Conservation (phyloP, 2,113 vertebrate genomes). For the Phalacrocorax pelagicus region DNA sequence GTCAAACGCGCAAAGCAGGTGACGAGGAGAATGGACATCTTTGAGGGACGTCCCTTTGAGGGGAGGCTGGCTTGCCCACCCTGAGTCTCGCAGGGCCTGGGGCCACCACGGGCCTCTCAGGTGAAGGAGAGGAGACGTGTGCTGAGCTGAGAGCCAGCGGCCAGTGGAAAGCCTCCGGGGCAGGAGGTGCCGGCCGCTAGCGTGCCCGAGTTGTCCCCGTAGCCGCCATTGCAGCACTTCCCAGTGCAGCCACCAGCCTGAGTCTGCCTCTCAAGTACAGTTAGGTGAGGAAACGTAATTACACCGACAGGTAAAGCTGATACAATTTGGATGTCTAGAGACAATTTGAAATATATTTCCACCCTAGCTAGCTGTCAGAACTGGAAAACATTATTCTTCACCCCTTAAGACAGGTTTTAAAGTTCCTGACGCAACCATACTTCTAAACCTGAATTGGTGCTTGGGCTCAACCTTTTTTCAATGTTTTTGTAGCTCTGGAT, state of each 20-base stretch:
- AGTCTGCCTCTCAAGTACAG: neutral
- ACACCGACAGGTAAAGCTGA: neutral
- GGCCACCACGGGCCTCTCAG: neutral
- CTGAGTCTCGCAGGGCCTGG: neutral
- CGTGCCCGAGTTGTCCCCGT: neutral
- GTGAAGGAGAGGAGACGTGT: neutral
- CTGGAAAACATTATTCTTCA: neutral
- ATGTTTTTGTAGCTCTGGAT: constrained; percentile 80
- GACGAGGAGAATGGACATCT: rapidly evolving
- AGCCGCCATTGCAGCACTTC: no score
- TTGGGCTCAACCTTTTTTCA: constrained; percentile 35
- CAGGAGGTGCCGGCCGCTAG: no score
- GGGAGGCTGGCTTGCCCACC: no score
- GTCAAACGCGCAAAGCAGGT: rapidly evolving
- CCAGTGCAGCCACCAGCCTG: no score
- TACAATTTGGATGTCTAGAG: neutral
- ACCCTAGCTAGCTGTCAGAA: neutral
- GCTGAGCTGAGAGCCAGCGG: rapidly evolving
- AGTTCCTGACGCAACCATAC: neutral
- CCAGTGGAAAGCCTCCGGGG: rapidly evolving
- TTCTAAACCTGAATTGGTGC: neutral
- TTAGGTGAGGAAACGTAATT: neutral
- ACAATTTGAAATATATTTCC: neutral
- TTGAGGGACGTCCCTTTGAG: neutral
- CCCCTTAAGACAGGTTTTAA: neutral